Base-by-base conservation (phyloP, 2,888 invertebrate genomes). In the Keiferia lycopersicella region DNA sequence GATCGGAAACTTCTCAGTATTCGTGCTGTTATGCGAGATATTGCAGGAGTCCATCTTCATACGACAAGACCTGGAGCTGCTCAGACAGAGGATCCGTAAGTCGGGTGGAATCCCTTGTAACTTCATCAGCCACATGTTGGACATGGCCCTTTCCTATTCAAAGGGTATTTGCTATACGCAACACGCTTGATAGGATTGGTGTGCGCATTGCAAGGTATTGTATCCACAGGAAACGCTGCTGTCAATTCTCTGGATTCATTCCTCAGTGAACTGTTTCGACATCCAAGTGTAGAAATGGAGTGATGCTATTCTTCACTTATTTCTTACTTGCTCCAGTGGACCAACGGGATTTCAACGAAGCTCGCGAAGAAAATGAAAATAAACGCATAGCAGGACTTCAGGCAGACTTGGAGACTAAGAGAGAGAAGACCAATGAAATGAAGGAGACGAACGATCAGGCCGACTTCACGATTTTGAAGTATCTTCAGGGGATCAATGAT, bases 1-100 rank as follows among this genome's bases (percentile, higher is more conserved):
- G 74, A 90, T 88, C n/a, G 76, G 86, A 61, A 91, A 89, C 73
- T 91, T 89, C 71, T 87, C 89, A 1, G 77, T 72, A 14, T 91
- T 91, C 65, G 80, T 84, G 62, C 75, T 91, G 57, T 80, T 91
- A 1, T 88, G 90, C 64, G 86, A 91, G 66, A 78, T 89, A 2
- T 72, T 88, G 34, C 90, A 91, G 65, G 90, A 90, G 67, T 82
- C 84, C 41, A 87, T 91, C 50, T 75, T 89, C 64, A 69, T 89
- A 64, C 74, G 86, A 10, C 73, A 79, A 0, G 86, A 88, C 2
- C 71, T 88, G 45, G 90, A 88, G 26, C 14, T 62, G 0, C 22
- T 83, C 10, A 71, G 86, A 7, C 90, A 89, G 69, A 81, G 67
- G 59, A 89, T 90, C 34, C 63, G 91, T 91, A 57, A 82, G 86